Percentiles rank a stretch among this genome's conserved stretches.
Evolutionary conservation across 1,140 invertebrate genomes (phyloP).

Genomic region (Popillia japonica): DNA sequence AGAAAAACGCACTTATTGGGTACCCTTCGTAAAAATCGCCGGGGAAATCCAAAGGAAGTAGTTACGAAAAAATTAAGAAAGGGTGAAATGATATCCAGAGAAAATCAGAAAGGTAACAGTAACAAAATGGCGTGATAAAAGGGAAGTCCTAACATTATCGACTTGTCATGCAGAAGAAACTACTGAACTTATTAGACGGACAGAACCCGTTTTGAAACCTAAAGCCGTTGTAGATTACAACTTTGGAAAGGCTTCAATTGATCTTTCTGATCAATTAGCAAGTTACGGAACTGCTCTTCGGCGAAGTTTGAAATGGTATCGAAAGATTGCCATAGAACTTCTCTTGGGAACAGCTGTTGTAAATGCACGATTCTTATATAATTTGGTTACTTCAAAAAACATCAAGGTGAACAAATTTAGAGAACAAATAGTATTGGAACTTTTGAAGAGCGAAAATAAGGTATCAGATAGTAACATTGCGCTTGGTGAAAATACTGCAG

Average conservation of each 20-base stretch:
- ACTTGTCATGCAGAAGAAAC: constrained; percentile 43
- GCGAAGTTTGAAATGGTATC: constrained; percentile 23
- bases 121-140: constrained; percentile 36
- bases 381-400: no score
- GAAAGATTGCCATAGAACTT: constrained; percentile 30
- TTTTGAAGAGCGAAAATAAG: no score
- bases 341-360: constrained; percentile 40
- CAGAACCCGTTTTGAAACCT: constrained; percentile 53
- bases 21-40: constrained; percentile 39
- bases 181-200: constrained; percentile 46
- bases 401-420: no score
- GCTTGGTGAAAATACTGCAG: no score
- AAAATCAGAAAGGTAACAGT: background rate
- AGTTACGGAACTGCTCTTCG: constrained; percentile 13
- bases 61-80: constrained; percentile 31
- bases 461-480: no score
- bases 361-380: constrained; percentile 23
- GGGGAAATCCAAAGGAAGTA: constrained; percentile 34
- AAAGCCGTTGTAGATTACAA: constrained; percentile 57
- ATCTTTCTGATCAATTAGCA: constrained; percentile 33
- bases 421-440: no score
- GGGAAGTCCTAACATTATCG: constrained; percentile 22
- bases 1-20: constrained; percentile 44
- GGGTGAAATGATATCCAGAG: background rate
- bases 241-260: constrained; percentile 41